Evolutionary conservation across 1,140 invertebrate genomes (phyloP).

Genomic region (Parasteatoda tepidariorum): DNA sequence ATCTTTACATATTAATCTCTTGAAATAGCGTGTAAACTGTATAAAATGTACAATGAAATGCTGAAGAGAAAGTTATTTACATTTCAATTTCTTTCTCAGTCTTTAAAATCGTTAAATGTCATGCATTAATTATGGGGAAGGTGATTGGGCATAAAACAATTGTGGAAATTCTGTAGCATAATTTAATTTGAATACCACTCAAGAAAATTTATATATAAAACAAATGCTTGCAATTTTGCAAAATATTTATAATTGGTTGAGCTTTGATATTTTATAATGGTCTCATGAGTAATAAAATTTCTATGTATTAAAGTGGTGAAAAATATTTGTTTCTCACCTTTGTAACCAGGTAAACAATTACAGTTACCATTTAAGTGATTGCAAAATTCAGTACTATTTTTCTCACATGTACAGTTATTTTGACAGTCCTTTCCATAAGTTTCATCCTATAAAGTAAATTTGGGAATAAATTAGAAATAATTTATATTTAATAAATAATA

Average conservation of each 20-base stretch:
- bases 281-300: background rate
- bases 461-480: background rate
- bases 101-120: too few relatives aligned
- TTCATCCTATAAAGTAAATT: slow-evolving; percentile 2
- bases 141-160: too few relatives aligned
- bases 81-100: too few relatives aligned
- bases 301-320: slow-evolving; percentile 62
- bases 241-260: background rate
- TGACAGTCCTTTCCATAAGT: background rate
- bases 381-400: background rate
- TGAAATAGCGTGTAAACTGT: too few relatives aligned
- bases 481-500: too few relatives aligned
- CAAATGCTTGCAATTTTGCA: background rate
- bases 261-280: background rate
- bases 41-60: too few relatives aligned
- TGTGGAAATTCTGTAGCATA: too few relatives aligned
- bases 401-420: background rate
- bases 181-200: background rate
- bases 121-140: too few relatives aligned
- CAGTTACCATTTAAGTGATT: background rate
- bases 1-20: too few relatives aligned
- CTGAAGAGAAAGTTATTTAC: too few relatives aligned
- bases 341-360: slow-evolving; percentile 5
- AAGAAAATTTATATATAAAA: background rate
- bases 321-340: background rate